Percentiles rank a stretch among this genome's conserved stretches.
Conservation (phyloP, 2,113 vertebrate species). For the Syngnathoides biaculeatus region DNA sequence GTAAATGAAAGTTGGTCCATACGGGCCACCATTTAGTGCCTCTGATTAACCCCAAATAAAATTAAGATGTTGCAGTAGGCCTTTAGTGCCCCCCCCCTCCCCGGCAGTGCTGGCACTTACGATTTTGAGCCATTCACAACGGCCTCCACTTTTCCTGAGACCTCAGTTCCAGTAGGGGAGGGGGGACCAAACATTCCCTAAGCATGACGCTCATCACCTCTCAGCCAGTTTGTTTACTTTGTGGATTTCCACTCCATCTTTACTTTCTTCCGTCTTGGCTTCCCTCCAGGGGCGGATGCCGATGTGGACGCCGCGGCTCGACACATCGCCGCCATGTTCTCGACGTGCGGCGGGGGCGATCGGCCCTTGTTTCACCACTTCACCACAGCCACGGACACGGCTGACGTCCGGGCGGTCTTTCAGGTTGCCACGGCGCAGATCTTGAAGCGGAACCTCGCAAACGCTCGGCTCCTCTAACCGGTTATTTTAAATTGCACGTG, state of each 20-base stretch:
- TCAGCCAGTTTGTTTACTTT: background rate
- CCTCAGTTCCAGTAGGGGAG: too few relatives aligned
- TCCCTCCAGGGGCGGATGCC: slow-evolving; percentile 57
- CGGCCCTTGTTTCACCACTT: slow-evolving; percentile 69
- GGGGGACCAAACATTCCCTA: too few relatives aligned
- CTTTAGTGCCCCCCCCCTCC: too few relatives aligned
- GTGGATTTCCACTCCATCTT: background rate
- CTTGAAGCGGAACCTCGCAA: slow-evolving; percentile 55
- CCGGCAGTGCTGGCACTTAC: too few relatives aligned
- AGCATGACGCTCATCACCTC: too few relatives aligned
- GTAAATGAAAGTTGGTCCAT: too few relatives aligned
- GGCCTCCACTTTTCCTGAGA: too few relatives aligned
- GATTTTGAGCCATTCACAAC: too few relatives aligned
- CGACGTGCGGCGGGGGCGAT: slow-evolving; percentile 18
- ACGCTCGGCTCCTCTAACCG: slow-evolving; percentile 54
- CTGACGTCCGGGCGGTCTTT: slow-evolving; percentile 55
- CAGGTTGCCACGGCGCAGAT: slow-evolving; percentile 63
- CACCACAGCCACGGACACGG: slow-evolving; percentile 69
- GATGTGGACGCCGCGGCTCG: slow-evolving; percentile 68
- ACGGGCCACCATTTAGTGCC: too few relatives aligned
- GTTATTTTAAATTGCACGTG: background rate
- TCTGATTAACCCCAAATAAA: too few relatives aligned
- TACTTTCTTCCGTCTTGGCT: background rate
- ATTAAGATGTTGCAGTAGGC: too few relatives aligned
- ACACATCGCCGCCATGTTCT: slow-evolving; percentile 64